phyloP scores from a whole-genome alignment of 2,888 invertebrate species.

The Nymphalis c-album region DNA sequence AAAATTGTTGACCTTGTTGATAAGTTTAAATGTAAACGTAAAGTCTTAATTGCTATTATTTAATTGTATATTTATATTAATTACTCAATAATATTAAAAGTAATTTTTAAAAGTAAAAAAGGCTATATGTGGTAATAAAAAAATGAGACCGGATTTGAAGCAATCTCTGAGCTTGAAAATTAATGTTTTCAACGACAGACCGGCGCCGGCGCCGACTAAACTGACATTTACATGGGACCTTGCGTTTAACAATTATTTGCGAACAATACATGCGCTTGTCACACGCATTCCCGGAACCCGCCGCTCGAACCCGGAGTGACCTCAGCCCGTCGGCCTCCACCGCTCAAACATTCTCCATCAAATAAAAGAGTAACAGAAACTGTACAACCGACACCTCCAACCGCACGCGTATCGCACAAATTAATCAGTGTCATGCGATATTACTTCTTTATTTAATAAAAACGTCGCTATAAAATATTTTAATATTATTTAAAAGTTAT shows the following conservation, averaged over 20 bases:
- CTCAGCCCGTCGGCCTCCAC: slow-evolving; percentile 61
- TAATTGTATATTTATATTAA: slow-evolving; percentile 19
- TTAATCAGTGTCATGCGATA: slow-evolving; percentile 32
- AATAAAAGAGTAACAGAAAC: slow-evolving; percentile 37
- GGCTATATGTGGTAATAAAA: slow-evolving; percentile 36
- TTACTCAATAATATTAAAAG: slow-evolving; percentile 21
- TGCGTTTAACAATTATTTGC: slow-evolving; percentile 49
- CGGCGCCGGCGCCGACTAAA: slow-evolving; percentile 64
- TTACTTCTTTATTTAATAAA: slow-evolving; percentile 29
- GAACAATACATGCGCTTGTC: slow-evolving; percentile 75
- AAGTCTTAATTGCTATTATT: slow-evolving; percentile 4
- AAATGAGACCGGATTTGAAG: slow-evolving; percentile 41
- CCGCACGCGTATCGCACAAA: slow-evolving; percentile 29
- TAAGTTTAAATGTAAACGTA: not conserved
- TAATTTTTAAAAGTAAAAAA: slow-evolving; percentile 26
- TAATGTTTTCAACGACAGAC: slow-evolving; percentile 45
- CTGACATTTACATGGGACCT: slow-evolving; percentile 76
- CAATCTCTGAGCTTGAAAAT: slow-evolving; percentile 40
- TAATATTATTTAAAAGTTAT: not conserved
- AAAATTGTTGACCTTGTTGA: not conserved
- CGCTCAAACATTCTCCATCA: slow-evolving; percentile 42
- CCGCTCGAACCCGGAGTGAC: slow-evolving; percentile 57
- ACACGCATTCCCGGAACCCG: slow-evolving; percentile 72
- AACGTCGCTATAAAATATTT: not conserved
- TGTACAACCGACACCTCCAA: slow-evolving; percentile 22